Evolutionary conservation across 2,888 invertebrate genomes (phyloP).

Genomic region (Palloptera scutellata): DNA sequence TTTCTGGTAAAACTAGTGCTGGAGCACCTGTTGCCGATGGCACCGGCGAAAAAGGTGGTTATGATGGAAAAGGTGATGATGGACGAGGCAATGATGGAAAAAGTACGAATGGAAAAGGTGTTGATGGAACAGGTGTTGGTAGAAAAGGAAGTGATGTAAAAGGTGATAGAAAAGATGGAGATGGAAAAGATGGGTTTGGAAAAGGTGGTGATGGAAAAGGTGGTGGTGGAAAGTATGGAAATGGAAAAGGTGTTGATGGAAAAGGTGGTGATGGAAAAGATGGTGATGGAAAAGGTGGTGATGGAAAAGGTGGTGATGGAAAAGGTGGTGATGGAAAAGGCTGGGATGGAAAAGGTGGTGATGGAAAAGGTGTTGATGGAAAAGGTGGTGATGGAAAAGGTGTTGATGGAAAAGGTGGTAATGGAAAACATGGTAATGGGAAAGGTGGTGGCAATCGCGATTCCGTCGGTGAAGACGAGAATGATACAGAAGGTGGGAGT

Average conservation of each 20-base stretch:
- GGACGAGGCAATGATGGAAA: constrained; percentile 5
- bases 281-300: constrained; percentile 6
- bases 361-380: constrained; percentile 2
- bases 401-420: not conserved
- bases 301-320: not conserved
- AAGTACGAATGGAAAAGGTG: not conserved
- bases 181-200: not conserved
- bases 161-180: not conserved
- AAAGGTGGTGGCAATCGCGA: constrained; percentile 2
- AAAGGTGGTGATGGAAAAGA: not conserved
- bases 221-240: not conserved
- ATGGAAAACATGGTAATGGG: not conserved
- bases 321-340: not conserved
- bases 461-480: not conserved
- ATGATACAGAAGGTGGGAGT: constrained; percentile 13
- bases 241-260: constrained; percentile 1
- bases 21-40: not conserved
- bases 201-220: no score
- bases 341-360: no score
- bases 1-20: not conserved
- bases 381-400: not conserved
- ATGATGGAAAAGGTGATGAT: no score
- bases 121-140: not conserved
- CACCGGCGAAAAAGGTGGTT: no score
- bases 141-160: constrained; percentile 11